Evolutionary conservation across 1,140 invertebrate species (phyloP).

Genomic region (Potamilus streckersoni): DNA sequence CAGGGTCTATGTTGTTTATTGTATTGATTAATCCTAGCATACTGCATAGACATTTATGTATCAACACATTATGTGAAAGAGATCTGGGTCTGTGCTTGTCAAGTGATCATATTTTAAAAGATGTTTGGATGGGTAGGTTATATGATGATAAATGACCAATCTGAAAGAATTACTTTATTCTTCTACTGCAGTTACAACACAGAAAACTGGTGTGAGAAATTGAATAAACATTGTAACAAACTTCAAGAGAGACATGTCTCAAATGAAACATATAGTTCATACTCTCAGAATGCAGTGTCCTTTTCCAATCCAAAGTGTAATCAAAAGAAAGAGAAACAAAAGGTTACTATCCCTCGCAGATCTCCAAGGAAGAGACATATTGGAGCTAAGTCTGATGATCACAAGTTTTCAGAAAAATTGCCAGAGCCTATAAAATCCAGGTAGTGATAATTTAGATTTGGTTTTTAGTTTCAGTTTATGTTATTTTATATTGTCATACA

Average conservation of each 20-base stretch:
- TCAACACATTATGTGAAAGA: too few relatives aligned
- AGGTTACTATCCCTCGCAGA: neutral
- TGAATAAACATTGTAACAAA: constrained; percentile 37
- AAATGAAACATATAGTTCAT: constrained; percentile 43
- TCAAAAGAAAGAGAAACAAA: constrained; percentile 3
- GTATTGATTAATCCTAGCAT: too few relatives aligned
- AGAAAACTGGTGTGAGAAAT: constrained; percentile 38
- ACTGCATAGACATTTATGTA: too few relatives aligned
- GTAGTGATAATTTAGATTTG: too few relatives aligned
- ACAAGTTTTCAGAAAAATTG: too few relatives aligned
- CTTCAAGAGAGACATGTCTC: constrained; percentile 41
- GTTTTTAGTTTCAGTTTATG: too few relatives aligned
- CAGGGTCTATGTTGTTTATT: too few relatives aligned
- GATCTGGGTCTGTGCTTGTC: too few relatives aligned
- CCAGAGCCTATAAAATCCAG: too few relatives aligned
- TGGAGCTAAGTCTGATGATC: too few relatives aligned
- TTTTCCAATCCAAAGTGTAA: constrained; percentile 18
- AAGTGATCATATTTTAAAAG: neutral
- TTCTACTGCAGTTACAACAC: constrained; percentile 42
- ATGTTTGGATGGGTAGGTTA: neutral
- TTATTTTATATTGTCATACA: too few relatives aligned
- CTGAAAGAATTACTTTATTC: neutral
- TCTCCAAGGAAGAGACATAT: neutral
- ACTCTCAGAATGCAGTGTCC: constrained; percentile 28
- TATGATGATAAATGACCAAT: neutral